phyloP scores from a whole-genome alignment of 1,140 invertebrate species.

The Plectrocnemia conspersa region DNA sequence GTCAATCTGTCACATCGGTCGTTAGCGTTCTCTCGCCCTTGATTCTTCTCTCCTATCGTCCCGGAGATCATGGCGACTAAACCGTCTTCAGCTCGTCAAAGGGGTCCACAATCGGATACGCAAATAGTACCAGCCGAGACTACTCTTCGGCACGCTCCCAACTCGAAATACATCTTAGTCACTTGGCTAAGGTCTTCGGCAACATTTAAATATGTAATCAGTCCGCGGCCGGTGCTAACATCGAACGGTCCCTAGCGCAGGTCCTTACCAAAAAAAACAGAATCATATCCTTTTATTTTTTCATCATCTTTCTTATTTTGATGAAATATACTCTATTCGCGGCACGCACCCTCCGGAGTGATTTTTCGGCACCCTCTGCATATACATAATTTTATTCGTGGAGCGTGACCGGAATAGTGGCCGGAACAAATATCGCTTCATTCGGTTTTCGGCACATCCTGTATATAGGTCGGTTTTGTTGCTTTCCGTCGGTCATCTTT shows the following conservation, averaged over 20 bases:
- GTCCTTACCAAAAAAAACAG: not conserved
- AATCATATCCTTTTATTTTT: too few species aligned
- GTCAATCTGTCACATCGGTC: too few species aligned
- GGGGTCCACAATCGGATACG: slow-evolving; percentile 14
- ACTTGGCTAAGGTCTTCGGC: slow-evolving; percentile 21
- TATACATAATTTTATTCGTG: not conserved
- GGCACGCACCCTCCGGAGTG: not conserved
- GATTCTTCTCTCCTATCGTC: too few species aligned
- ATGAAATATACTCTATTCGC: not conserved
- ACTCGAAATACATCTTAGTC: slow-evolving; percentile 18
- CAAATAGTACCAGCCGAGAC: slow-evolving; percentile 1
- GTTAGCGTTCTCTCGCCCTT: too few species aligned
- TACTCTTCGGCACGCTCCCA: not conserved
- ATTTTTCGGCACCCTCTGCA: not conserved
- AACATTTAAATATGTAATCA: slow-evolving; percentile 21
- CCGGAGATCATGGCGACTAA: too few species aligned
- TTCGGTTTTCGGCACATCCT: too few species aligned
- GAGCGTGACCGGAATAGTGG: not conserved
- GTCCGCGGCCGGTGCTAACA: slow-evolving; percentile 3
- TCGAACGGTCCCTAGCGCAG: not conserved
- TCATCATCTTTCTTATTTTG: not conserved
- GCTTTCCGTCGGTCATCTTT: too few species aligned
- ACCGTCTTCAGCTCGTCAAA: slow-evolving; percentile 1
- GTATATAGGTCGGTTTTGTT: too few species aligned
- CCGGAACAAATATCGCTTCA: too few species aligned